Evolutionary conservation across 2,113 vertebrate genomes (phyloP).

Genomic region (Ginglymostoma cirratum): DNA sequence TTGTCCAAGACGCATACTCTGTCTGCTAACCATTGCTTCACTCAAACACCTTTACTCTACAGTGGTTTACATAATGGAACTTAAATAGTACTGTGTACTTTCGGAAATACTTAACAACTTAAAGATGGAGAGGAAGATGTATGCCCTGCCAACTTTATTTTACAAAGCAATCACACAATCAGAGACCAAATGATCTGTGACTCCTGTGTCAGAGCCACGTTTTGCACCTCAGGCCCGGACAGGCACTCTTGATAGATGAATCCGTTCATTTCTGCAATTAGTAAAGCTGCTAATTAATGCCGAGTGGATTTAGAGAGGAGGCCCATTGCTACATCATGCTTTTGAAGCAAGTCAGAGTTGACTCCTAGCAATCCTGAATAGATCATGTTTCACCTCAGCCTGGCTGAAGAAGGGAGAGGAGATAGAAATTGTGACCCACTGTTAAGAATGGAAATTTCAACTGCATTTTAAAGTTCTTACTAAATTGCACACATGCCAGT

Average conservation of each 20-base stretch:
- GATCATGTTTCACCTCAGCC: background rate
- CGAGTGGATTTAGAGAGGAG: background rate
- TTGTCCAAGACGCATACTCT: background rate
- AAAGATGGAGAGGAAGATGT: background rate
- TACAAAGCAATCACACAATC: background rate
- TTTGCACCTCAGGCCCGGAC: background rate
- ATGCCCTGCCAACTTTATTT: background rate
- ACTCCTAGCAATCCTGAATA: background rate
- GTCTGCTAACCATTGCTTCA: background rate
- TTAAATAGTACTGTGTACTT: slow-evolving; percentile 23
- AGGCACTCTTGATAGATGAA: background rate
- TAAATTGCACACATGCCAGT: slow-evolving; percentile 18
- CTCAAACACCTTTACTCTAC: background rate
- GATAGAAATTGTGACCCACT: background rate
- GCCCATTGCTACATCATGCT: background rate
- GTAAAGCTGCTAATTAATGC: background rate
- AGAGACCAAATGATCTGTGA: background rate
- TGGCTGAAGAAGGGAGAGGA: background rate
- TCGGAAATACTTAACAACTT: slow-evolving; percentile 5
- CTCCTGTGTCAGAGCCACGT: background rate
- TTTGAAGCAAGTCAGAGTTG: background rate
- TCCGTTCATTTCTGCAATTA: background rate
- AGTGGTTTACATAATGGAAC: background rate
- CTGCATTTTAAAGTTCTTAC: slow-evolving; percentile 31
- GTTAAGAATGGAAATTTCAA: background rate